Conservation (phyloP, 2,888 invertebrate species). For the Andrena marginata region DNA sequence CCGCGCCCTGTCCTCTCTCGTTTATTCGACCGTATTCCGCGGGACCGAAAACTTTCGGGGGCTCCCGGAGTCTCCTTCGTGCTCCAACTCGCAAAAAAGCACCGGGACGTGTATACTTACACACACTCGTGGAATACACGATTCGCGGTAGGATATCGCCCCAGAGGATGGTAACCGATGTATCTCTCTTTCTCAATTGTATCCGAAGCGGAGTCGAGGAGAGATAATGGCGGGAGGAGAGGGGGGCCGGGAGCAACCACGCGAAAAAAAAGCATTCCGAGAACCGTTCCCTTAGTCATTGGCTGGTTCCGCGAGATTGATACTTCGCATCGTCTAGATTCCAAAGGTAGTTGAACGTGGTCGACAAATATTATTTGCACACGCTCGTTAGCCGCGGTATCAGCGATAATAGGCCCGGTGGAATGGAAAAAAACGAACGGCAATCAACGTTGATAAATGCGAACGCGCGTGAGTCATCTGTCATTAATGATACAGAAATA, state of each 20-base stretch:
- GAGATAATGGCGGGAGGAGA: slow-evolving; percentile 50
- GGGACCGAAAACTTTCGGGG: slow-evolving; percentile 69
- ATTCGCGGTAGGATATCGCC: slow-evolving; percentile 58
- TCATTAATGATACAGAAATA: slow-evolving; percentile 51
- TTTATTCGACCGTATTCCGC: slow-evolving; percentile 73
- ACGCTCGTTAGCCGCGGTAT: slow-evolving; percentile 60
- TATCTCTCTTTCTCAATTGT: slow-evolving; percentile 37
- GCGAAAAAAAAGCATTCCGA: slow-evolving; percentile 62
- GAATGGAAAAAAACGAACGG: slow-evolving; percentile 62
- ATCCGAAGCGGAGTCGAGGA: slow-evolving; percentile 40
- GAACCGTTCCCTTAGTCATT: slow-evolving; percentile 58
- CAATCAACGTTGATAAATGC: slow-evolving; percentile 70
- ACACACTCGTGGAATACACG: slow-evolving; percentile 56
- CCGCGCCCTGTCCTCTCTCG: slow-evolving; percentile 60
- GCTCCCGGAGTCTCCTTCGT: slow-evolving; percentile 58
- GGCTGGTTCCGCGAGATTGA: slow-evolving; percentile 62
- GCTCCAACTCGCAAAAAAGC: slow-evolving; percentile 68
- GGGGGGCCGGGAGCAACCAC: neutral
- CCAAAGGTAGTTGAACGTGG: slow-evolving; percentile 63
- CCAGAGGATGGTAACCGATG: slow-evolving; percentile 40
- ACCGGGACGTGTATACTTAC: slow-evolving; percentile 26
- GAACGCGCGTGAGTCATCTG: slow-evolving; percentile 53
- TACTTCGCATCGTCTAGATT: slow-evolving; percentile 67
- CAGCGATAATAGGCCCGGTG: slow-evolving; percentile 59
- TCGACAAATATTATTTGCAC: slow-evolving; percentile 66